Conservation (phyloP, 2,797 vertebrate genomes). For the Australoheros facetus region DNA sequence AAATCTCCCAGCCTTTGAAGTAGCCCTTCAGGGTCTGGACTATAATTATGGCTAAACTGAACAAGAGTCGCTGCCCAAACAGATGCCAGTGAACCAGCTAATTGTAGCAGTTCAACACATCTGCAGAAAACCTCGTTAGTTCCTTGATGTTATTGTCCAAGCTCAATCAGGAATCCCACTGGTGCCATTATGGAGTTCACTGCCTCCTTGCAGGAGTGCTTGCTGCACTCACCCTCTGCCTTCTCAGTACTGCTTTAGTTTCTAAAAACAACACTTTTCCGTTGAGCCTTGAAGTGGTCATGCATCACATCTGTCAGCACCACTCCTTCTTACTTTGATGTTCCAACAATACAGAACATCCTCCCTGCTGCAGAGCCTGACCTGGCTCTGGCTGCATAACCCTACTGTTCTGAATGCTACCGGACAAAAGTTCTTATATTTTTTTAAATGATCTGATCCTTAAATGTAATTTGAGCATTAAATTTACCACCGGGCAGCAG, state of each 20-base stretch:
- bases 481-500: neutral
- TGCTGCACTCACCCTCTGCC: constrained; percentile 1
- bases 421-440: neutral
- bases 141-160: neutral
- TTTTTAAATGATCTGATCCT: neutral
- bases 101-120: neutral
- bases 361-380: neutral
- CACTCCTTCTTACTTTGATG: constrained; percentile 32
- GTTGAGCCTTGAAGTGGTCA: constrained; percentile 8
- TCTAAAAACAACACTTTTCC: constrained; percentile 27
- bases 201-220: neutral
- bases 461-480: neutral
- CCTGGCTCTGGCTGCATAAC: neutral
- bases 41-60: constrained; percentile 11
- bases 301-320: constrained; percentile 26
- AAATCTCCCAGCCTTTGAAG: constrained; percentile 2
- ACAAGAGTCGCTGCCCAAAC: constrained; percentile 8
- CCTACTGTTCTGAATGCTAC: neutral
- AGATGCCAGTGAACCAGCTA: constrained; percentile 7
- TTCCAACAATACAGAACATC: constrained; percentile 28
- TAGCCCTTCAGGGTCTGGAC: constrained; percentile 4
- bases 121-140: neutral
- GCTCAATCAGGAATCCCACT: neutral
- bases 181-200: neutral
- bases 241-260: neutral